Base-by-base conservation (phyloP, 2,888 invertebrate genomes). In the Leptinotarsa haldemani region DNA sequence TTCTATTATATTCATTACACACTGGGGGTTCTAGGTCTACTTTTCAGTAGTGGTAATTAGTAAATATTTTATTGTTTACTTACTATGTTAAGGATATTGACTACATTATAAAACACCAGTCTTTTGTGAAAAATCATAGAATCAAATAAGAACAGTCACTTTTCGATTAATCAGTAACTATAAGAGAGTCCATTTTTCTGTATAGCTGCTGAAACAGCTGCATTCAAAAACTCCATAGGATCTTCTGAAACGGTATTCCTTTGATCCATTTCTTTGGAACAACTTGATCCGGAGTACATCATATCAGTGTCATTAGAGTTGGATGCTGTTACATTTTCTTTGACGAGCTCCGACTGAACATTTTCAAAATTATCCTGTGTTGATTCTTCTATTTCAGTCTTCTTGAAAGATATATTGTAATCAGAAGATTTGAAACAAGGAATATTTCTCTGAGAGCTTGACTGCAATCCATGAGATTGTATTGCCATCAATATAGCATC, bases 401-500 rank as follows among this genome's bases (percentile, higher is more conserved):
- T 73, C 56, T 74, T 73, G 53, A 69, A 30, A 25, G 74, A 65
- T 50, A 58, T 65, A 48, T 61, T 40, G 18, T 70, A 74, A 25
- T 65, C 72, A 9, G 74, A 22, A 68, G 65, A 65, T 22, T 61
- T 71, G 2, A 72, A 22, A 66, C 58, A 61, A 25, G 25, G 61
- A 4, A 50, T 47, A 64, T 25, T 71, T 22, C 65, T 64, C 25
- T 30, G 56, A 18, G 65, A 66, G 46, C 75, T 76, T 15, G 82
- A 81, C 56, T 91, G 92, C 73, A 94, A 86, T 0, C 93, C 93
- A 83, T 93, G 92, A 69, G 92, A 92, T 70, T 91, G 91, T 81
- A 94, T 94, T 4, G 94, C 94, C 93, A 93, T 93, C 47, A 92
- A 87, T 71, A 94, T 93, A 1, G 93, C 93, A 84, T 92, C 92